Percentiles rank a stretch among this genome's conserved stretches.
Evolutionary conservation across 2,797 vertebrate genomes (phyloP).

Genomic region (Caiman crocodilus): DNA sequence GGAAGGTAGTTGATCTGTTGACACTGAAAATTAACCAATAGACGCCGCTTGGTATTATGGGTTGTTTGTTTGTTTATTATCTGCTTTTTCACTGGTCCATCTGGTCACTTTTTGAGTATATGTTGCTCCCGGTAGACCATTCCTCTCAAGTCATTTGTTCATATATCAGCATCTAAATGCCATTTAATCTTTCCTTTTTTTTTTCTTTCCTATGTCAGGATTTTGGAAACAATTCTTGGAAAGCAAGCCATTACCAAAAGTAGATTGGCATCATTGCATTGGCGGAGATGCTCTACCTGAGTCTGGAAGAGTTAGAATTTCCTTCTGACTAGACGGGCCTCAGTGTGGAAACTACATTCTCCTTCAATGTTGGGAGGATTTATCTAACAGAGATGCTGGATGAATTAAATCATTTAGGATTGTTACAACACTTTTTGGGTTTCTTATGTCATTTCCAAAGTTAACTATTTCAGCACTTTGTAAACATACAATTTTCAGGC

Average conservation of each 20-base stretch:
- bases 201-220: background rate
- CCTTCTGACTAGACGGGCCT: background rate
- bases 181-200: background rate
- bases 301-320: too few relatives aligned
- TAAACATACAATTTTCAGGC: background rate
- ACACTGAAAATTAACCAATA: background rate
- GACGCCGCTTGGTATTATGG: background rate
- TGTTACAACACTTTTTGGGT: too few relatives aligned
- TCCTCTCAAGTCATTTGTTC: background rate
- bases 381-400: too few relatives aligned
- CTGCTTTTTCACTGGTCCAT: background rate
- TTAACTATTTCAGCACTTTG: background rate
- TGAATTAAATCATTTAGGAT: too few relatives aligned
- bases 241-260: background rate
- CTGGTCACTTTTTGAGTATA: background rate
- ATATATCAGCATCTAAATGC: background rate
- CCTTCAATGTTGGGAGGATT: rapidly evolving
- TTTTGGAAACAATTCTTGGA: background rate
- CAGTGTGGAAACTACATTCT: rapidly evolving
- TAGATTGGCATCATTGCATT: background rate
- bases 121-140: background rate
- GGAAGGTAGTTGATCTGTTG: too few relatives aligned
- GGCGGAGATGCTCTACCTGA: background rate
- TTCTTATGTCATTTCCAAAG: background rate
- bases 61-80: background rate